phyloP scores from a whole-genome alignment of 2,113 vertebrate species.

The Dasyprocta punctata region DNA sequence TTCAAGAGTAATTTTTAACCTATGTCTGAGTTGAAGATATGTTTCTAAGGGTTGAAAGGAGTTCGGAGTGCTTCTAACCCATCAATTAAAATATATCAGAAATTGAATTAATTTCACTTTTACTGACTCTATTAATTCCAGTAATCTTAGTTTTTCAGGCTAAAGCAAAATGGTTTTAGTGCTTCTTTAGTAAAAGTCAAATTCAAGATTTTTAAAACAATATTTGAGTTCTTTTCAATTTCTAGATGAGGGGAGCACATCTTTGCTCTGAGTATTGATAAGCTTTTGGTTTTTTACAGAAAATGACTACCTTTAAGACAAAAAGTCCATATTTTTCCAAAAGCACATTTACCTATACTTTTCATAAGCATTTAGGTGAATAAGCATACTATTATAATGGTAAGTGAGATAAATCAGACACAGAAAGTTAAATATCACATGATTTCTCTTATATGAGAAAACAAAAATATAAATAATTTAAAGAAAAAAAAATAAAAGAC shows the following conservation, averaged over 20 bases:
- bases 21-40: background rate
- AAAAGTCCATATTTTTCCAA: background rate
- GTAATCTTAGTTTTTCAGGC: constrained; percentile 1
- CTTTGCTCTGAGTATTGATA: background rate
- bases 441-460: background rate
- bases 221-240: background rate
- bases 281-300: background rate
- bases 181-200: background rate
- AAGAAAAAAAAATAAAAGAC: background rate
- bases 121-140: background rate
- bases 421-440: background rate
- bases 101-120: background rate
- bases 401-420: background rate
- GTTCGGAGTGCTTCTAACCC: background rate
- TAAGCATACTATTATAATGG: background rate
- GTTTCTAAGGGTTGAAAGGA: background rate
- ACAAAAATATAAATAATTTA: background rate
- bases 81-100: constrained; percentile 4
- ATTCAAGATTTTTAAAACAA: background rate
- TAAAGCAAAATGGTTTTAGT: background rate
- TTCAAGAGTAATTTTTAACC: background rate
- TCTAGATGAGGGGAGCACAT: background rate
- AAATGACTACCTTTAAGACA: background rate
- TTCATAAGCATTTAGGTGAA: background rate
- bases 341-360: background rate